phyloP scores from a whole-genome alignment of 1,140 invertebrate genomes.

The Phocides pigmalion region DNA sequence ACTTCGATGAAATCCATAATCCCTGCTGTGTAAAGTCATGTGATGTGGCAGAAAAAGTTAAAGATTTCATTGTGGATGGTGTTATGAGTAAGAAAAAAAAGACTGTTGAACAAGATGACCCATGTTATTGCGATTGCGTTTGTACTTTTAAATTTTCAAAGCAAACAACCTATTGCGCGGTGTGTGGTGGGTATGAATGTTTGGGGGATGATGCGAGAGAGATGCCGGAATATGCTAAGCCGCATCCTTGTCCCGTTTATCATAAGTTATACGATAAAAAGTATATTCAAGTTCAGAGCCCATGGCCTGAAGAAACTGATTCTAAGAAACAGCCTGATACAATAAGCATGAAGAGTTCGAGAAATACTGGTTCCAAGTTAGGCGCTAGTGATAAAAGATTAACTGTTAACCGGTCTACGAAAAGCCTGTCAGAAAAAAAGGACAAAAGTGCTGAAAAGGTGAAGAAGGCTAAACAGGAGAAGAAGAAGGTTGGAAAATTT shows the following conservation, averaged over 20 bases:
- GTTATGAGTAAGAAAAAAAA: conserved; percentile 48
- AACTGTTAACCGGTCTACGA: conserved; percentile 41
- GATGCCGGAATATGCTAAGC: conserved; percentile 61
- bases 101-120: conserved; percentile 44
- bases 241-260: conserved; percentile 76
- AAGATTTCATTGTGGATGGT: conserved; percentile 67
- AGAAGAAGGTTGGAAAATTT: conserved; percentile 64
- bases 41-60: conserved; percentile 65
- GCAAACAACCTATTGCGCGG: conserved; percentile 70
- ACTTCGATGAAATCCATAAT: conserved; percentile 65
- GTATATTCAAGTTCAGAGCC: conserved; percentile 57
- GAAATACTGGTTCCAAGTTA: conserved; percentile 43
- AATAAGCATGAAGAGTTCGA: conserved; percentile 55
- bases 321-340: conserved; percentile 45
- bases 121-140: conserved; percentile 71
- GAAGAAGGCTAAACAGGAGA: conserved; percentile 50
- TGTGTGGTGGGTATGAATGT: conserved; percentile 74
- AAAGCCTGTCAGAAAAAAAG: conserved; percentile 44
- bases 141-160: conserved; percentile 70
- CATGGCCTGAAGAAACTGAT: conserved; percentile 61
- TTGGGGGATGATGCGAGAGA: conserved; percentile 64
- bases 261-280: conserved; percentile 74
- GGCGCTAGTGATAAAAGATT: conserved; percentile 37
- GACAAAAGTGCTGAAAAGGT: conserved; percentile 43
- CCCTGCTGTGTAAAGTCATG: conserved; percentile 68